Evolutionary conservation across 1,140 invertebrate species (phyloP), one percentile per base, ranked within the genome.

Genomic region (Ceratoteleas bidentatus): DNA sequence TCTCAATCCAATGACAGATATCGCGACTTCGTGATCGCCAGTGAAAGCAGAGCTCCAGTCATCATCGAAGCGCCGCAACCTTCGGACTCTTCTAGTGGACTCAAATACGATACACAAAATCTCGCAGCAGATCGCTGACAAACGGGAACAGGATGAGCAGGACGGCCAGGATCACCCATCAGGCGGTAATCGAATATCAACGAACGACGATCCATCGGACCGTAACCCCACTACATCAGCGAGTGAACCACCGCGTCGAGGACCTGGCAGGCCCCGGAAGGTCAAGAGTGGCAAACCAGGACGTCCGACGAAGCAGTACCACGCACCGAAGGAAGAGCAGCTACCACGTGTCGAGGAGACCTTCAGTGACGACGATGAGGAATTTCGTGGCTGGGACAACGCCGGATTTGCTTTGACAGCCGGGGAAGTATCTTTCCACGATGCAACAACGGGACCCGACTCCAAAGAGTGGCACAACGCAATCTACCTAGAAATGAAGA

Each of bases 401-500:
- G 43, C 49, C 16, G 36, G 36, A 10, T 13, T 62, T 2, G 47
- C 57, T 9, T 43, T 61, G 52, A 33, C 6, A 9, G 58, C 56
- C 11, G 14, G 8, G 2, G 49, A 72, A 50, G 52, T 70, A 4
- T 47, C 66, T 5, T 50, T 50, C 24, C 3, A 15, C 45, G 14
- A 58, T 13, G 47, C 73, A 0, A 57, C 36, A n/a, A 6, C 43
- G 0, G 47, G 73, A 33, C 36, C 73, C 1, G 49, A 76, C 11
- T 40, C 6, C n/a, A 3, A 52, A 0, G 34, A 76, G n/a, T 76
- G 62, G 73, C 2, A 33, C 2, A 24, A 60, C 7, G 45, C 73
- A 1, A 66, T 76, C 7, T 53, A 54, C 56, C 0, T 13, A 0
- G 56, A 76, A 38, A 66, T 15, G 9, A 56, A 38, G 14, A 72